These are phyloP conservation scores for Neodiprion pinetum DNA, from an alignment of 1,140 invertebrate species.

Conservation along the genomic window DNA sequence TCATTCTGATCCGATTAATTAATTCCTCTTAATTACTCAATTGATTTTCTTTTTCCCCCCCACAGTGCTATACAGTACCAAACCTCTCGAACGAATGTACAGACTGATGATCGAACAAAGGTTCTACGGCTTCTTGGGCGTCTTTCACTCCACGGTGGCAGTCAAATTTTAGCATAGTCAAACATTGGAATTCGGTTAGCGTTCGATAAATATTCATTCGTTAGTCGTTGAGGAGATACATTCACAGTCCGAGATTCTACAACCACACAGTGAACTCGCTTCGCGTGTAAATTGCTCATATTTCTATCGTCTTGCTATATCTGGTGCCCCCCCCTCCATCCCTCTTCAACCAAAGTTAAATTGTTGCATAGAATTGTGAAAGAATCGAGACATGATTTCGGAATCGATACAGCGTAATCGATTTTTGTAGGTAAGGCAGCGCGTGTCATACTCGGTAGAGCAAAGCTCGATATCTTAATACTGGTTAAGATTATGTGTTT, in stretches of 20 bases:
- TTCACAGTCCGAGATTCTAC: background rate
- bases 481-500: background rate
- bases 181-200: background rate
- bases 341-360: constrained; percentile 24
- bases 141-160: no score
- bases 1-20: background rate
- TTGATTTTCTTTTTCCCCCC: background rate
- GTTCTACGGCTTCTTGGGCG: no score
- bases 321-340: constrained; percentile 31
- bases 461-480: background rate
- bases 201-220: constrained; percentile 7
- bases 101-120: no score
- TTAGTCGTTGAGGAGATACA: background rate
- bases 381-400: background rate
- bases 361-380: constrained; percentile 46
- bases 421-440: background rate
- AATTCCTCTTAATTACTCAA: background rate
- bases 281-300: constrained; percentile 44
- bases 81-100: no score
- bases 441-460: background rate
- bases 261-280: background rate
- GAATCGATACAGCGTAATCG: background rate
- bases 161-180: background rate
- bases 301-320: constrained; percentile 38
- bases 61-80: no score